Evolutionary conservation across 2,888 invertebrate genomes (phyloP).

Genomic region (Oligia strigilis): DNA sequence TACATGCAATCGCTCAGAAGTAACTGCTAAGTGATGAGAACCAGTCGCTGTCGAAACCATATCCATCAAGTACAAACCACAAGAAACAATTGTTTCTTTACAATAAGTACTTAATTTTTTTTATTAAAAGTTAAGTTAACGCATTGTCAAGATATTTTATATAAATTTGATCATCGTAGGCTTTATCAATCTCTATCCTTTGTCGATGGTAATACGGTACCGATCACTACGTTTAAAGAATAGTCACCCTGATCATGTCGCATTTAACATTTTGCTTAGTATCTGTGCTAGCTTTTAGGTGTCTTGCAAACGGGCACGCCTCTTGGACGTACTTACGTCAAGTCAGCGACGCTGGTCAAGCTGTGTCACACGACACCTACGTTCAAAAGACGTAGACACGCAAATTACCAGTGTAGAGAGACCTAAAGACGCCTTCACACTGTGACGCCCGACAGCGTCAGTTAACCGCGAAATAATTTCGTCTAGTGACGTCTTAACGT

Average conservation of each 20-base stretch:
- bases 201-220: too few species aligned
- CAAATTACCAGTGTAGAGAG: slow-evolving; percentile 8
- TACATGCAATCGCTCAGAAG: slow-evolving; percentile 34
- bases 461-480: slow-evolving; percentile 31
- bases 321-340: slow-evolving; percentile 7
- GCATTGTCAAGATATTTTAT: background rate
- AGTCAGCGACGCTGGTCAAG: background rate
- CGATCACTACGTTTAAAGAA: background rate
- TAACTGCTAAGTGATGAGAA: slow-evolving; percentile 30
- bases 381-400: background rate
- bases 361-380: slow-evolving; percentile 25
- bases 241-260: background rate
- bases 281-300: background rate
- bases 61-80: background rate
- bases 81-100: background rate
- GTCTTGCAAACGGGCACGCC: background rate
- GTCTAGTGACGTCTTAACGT: slow-evolving; percentile 32
- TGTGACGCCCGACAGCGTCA: slow-evolving; percentile 45
- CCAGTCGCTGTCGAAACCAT: slow-evolving; percentile 1
- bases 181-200: background rate
- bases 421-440: slow-evolving; percentile 55
- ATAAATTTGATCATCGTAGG: background rate
- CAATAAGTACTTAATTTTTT: too few species aligned
- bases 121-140: too few species aligned
- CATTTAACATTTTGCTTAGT: background rate